Evolutionary conservation across 2,113 vertebrate species (phyloP).

Genomic region (Epinephelus lanceolatus): DNA sequence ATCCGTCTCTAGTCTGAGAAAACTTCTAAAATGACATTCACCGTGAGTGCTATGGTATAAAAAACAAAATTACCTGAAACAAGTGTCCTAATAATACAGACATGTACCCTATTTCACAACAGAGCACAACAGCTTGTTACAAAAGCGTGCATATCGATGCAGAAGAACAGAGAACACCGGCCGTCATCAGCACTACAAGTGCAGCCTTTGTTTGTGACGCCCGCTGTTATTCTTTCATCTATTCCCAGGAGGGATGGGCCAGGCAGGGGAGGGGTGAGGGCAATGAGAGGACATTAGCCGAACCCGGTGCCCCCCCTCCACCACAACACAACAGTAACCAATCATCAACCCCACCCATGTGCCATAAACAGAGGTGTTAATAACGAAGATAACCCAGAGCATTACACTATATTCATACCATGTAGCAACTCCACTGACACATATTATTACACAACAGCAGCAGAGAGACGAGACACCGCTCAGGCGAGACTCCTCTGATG

Average conservation of each 20-base stretch:
- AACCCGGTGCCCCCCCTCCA: conserved; percentile 55
- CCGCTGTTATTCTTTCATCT: conserved; percentile 69
- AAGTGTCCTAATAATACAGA: conserved; percentile 13
- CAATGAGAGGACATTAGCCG: conserved; percentile 57
- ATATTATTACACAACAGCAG: conserved; percentile 25
- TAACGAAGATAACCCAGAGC: not conserved
- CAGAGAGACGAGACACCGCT: not conserved
- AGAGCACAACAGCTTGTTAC: conserved; percentile 50
- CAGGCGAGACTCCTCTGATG: not conserved
- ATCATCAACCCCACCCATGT: not conserved
- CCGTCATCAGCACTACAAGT: conserved; percentile 58
- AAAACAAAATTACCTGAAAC: not conserved
- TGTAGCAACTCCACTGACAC: conserved; percentile 2
- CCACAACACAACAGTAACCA: conserved; percentile 11
- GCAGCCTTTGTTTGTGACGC: conserved; percentile 70
- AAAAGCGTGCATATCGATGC: conserved; percentile 55
- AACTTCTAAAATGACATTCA: not conserved
- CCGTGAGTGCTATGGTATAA: not conserved
- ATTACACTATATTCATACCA: not conserved
- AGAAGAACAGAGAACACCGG: conserved; percentile 51
- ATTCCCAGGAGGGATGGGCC: conserved; percentile 51
- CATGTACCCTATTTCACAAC: conserved; percentile 13
- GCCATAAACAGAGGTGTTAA: conserved; percentile 22
- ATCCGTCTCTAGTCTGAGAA: not conserved
- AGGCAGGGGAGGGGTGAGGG: conserved; percentile 30